Evolutionary conservation across 2,888 invertebrate genomes (phyloP), one percentile per base, ranked within the genome.

Genomic region (Apotomis capreana): DNA sequence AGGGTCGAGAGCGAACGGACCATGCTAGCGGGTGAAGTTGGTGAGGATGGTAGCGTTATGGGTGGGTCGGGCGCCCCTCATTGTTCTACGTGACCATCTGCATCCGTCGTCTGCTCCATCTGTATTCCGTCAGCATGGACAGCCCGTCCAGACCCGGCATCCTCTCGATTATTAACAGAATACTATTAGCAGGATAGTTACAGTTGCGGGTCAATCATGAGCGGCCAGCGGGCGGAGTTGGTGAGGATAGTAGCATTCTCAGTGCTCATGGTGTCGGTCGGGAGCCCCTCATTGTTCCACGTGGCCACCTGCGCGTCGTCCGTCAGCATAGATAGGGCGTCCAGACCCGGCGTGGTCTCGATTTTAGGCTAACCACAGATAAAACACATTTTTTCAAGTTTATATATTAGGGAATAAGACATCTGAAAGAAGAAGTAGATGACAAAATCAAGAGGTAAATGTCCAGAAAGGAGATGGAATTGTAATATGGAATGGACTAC

Each of bases 251-350:
- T 97, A 5, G 98, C 99, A 87, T 99, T 99, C 89, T 99, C 98
- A 0, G 97, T 95, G 6, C 98, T 98, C 98, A 98, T 98, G 64
- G 96, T 94, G 87, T 99, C 99, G 65, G 96, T 96, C 4, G 99
- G 99, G 62, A 99, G 89, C 0, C 96, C 98, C 88, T 98, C 97
- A 85, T 99, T 99, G 86, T 98, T 98, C 99, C 99, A 99, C 69
- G 95, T 94, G 0, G 99, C 99, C 73, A 99, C 95, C 86, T 96
- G 96, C 0, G 98, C 98, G 87, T 98, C 98, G 83, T 99, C 98
- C 6, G 98, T 97, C 76, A 99, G 92, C 91, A 98, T 94, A n/a
- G 95, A 89, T 68, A 99, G 92, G 0, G 97, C 97, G 87, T 99
- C 98, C 68, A 97, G 89, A 13, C 95, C 96, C 74, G 95, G 95